Base-by-base conservation (phyloP, 2,797 vertebrate genomes). In the Sebastes trivittatus region DNA sequence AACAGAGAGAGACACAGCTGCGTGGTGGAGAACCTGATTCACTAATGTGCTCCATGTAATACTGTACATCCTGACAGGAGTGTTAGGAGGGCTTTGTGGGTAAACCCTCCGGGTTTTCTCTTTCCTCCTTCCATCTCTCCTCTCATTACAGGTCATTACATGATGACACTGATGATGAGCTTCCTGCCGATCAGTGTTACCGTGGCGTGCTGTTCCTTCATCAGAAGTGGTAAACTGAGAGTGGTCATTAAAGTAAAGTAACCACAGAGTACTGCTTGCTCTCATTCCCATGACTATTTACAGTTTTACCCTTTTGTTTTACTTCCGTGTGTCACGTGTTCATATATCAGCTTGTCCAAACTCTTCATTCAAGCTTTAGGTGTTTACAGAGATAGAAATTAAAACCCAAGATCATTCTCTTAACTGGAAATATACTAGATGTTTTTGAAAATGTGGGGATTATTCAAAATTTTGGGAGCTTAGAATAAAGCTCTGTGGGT, bases 111-210 rank as follows among this genome's bases (percentile, higher is more conserved):
- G 0, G 1, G 86, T 75, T 90, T 80, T 81, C 58, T 66, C 72
- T 87, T 89, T 81, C 80, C 25, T 66, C 62, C 42, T 46, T 49
- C 65, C 77, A 55, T 36, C 72, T 89, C 36, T 90, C 36, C 89
- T 93, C 85, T 82, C 66, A 82, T 94, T 94, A 92, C 87, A 88
- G 68, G 71, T 75, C 82, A 82, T 84, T 63, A 80, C 76, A 74
- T 22, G 59, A 80, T 82, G 82, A 89, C 82, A 77, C 72, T 34
- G 78, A 78, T 68, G 38, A 52, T 25, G 71, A 58, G 42, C 87
- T 71, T 79, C 84, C 84, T 80, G 82, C 22, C 36, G 11, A 80
- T 88, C 63, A 72, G 66, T 11, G 1, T 80, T 68, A 84, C 68
- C 62, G 30, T 36, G 1, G 63, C 34, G 8, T 23, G 65, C 22